phyloP scores from a whole-genome alignment of 2,113 vertebrate species.

The Clinocottus analis region DNA sequence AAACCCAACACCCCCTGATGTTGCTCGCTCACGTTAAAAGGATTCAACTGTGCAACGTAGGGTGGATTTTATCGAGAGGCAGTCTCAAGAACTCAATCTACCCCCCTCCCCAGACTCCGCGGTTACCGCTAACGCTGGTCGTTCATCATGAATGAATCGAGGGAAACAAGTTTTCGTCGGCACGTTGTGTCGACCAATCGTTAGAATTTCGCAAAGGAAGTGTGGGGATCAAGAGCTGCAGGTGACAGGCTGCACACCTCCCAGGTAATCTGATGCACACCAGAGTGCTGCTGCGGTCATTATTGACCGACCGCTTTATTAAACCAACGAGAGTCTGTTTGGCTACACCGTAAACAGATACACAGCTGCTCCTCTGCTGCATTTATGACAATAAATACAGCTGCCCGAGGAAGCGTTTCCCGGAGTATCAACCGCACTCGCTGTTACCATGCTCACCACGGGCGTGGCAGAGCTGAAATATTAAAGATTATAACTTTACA shows the following conservation, averaged over 20 bases:
- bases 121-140: neutral
- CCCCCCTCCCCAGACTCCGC: no score
- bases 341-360: neutral
- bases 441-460: neutral
- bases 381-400: constrained; percentile 3
- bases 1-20: neutral
- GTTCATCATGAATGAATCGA: neutral
- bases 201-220: neutral
- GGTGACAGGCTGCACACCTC: neutral
- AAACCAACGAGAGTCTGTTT: constrained; percentile 2
- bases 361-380: neutral
- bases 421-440: neutral
- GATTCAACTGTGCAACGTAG: no score
- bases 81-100: neutral
- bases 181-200: neutral
- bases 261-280: neutral
- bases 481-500: neutral
- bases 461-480: neutral
- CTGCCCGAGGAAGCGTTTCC: neutral
- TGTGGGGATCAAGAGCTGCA: neutral
- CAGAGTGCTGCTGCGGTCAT: neutral
- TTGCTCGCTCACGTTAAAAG: neutral
- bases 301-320: neutral
- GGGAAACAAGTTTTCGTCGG: neutral
- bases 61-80: neutral